Base-by-base conservation (phyloP, 2,888 invertebrate genomes). In the Synergus laeviventris region DNA sequence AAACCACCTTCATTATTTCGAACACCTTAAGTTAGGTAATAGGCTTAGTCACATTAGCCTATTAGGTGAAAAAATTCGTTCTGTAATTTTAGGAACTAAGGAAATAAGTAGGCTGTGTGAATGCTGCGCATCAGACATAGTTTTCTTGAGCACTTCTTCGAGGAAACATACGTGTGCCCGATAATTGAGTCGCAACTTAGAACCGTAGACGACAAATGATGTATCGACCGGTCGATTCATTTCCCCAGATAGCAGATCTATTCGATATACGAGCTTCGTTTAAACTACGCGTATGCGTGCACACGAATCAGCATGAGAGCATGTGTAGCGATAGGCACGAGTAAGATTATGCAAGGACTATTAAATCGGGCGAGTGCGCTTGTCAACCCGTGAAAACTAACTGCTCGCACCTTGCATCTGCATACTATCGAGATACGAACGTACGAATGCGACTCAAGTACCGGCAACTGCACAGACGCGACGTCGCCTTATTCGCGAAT, bases 201-300 rank as follows among this genome's bases (percentile, higher is more conserved):
- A n/a, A 16, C 31, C 21, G 36, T 14, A 49, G 77, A 81, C 81
- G 85, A 87, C 87, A 86, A 88, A 88, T 87, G 84, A 86, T 83
- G 84, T 84, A 87, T 87, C 83, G 81, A 78, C 82, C 79, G 80
- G 84, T 84, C 84, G 84, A 84, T 88, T 86, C 84, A 84, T 87
- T 87, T 87, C 84, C 85, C 81, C 83, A 87, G 88, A 88, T 88
- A 88, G 84, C 81, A 81, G 85, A 88, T 88, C 88, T 88, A 83
- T 85, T 84, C 81, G 82, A 81, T 76, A 77, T 83, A 80, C 59
- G 61, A 74, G 74, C 45, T 61, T 62, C 62, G 31, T 62, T 75
- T 60, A 60, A 62, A 39, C 38, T 21, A 75, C 49, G 64, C 75
- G 38, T 64, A 16, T 64, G 45, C 61, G 31, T 49, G 14, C 64